phyloP scores from a whole-genome alignment of 2,113 vertebrate species.

The Ptyas mucosa region DNA sequence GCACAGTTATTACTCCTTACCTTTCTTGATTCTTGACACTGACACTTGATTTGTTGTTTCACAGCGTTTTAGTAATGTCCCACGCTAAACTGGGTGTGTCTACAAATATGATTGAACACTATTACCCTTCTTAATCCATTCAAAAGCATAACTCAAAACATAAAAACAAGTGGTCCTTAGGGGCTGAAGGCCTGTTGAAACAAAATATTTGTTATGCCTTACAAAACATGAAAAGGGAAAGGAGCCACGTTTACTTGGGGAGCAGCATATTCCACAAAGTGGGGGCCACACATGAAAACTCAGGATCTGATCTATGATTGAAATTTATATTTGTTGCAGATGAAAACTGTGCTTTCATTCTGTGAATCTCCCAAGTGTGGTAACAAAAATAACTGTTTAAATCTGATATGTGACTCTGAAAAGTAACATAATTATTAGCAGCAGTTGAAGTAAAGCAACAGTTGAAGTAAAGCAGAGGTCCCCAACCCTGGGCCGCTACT shows the following conservation, averaged over 20 bases:
- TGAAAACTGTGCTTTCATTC: not conserved
- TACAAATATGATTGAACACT: not conserved
- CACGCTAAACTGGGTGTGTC: not conserved
- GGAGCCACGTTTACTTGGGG: not conserved
- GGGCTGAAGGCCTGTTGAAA: not conserved
- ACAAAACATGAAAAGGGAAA: not conserved
- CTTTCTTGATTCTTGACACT: not conserved
- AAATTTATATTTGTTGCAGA: not conserved
- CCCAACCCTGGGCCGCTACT: too few relatives aligned
- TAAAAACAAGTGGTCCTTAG: not conserved
- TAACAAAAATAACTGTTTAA: not conserved
- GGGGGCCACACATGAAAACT: not conserved
- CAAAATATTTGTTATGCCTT: not conserved
- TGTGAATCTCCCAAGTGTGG: not conserved
- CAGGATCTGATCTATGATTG: not conserved
- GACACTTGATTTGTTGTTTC: not conserved
- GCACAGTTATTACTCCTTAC: not conserved
- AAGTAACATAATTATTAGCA: not conserved
- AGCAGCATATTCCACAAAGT: not conserved
- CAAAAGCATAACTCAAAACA: not conserved
- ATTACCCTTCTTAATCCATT: not conserved
- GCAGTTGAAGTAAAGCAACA: not conserved
- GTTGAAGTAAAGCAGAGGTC: not conserved
- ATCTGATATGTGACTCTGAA: not conserved
- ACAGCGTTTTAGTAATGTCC: not conserved